A percentile compares a stretch with the other conserved stretches of the same genome.
Conservation (phyloP, 2,113 vertebrate genomes). For the Strix uralensis region DNA sequence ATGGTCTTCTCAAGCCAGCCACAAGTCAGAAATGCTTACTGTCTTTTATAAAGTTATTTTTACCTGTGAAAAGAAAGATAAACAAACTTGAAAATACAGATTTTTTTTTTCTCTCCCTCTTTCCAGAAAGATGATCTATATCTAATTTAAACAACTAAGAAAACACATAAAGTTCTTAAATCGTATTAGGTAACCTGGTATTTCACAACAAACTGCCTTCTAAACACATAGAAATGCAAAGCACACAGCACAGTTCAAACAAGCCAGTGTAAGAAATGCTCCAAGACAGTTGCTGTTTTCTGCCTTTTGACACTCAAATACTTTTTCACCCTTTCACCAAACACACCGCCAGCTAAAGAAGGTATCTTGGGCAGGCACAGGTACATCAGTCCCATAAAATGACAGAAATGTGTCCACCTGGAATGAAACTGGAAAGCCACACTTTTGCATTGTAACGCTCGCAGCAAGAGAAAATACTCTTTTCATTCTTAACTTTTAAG, state of each 20-base stretch:
- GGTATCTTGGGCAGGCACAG: not conserved
- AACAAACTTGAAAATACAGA: not conserved
- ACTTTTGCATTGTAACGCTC: not conserved
- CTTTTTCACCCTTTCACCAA: not conserved
- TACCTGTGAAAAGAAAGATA: constrained; percentile 51
- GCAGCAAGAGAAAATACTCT: not conserved
- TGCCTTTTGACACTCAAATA: not conserved
- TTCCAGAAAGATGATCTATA: not conserved
- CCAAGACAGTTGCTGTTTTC: not conserved
- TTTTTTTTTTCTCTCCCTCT: not conserved
- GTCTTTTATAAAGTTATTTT: not conserved
- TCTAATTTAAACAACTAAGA: not conserved
- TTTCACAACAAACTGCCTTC: not conserved
- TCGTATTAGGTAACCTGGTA: not conserved
- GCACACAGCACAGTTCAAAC: not conserved
- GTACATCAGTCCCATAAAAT: not conserved
- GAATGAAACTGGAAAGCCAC: not conserved
- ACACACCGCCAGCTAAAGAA: not conserved
- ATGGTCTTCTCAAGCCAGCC: not conserved
- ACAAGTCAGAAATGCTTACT: constrained; percentile 1
- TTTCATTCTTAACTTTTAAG: not conserved
- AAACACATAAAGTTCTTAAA: not conserved
- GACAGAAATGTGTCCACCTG: not conserved
- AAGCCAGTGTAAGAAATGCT: not conserved
- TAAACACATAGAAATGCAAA: not conserved